A percentile compares a stretch with the other conserved stretches of the same genome.
These are phyloP conservation scores for Sus scrofa DNA, from an alignment of 2,113 vertebrate species.

Conservation along the genomic window T2T-Sscrofa CM000825.6:79247001-79247500, in stretches of 20 bases:
- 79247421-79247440: neutral
- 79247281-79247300: neutral
- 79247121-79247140: neutral
- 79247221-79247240: neutral
- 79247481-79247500: neutral
- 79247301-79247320: neutral
- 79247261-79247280: slow-evolving; percentile 28
- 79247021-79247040: neutral
- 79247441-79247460: neutral
- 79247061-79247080: neutral
- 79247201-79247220: neutral
- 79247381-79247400: neutral
- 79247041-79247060: neutral
- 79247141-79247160: neutral
- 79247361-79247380: neutral
- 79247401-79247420: neutral
- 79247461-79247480: slow-evolving; percentile 3
- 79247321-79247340: neutral
- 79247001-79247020: neutral
- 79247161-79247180: neutral
- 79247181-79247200: neutral
- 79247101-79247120: neutral
- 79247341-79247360: slow-evolving; percentile 7
- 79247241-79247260: neutral
- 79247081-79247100: neutral